Percentiles rank a stretch among this genome's conserved stretches.
Evolutionary conservation across 1,140 invertebrate genomes (phyloP).

Genomic region (Spodoptera litura): DNA sequence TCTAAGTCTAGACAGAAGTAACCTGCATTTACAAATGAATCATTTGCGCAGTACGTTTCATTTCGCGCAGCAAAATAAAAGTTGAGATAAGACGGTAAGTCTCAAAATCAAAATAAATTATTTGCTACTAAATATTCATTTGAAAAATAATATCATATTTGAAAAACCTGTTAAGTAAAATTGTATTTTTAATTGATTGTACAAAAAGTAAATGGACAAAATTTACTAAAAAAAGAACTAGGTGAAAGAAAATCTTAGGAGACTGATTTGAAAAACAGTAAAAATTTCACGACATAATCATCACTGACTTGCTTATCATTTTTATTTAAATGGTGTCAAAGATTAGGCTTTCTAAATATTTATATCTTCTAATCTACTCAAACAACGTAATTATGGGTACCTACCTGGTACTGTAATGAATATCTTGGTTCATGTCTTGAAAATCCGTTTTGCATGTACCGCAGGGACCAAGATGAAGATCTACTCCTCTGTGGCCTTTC

Average conservation of each 20-base stretch:
- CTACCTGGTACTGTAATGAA: slow-evolving; percentile 80
- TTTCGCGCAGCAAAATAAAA: slow-evolving; percentile 55
- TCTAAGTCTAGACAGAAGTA: neutral
- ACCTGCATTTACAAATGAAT: slow-evolving; percentile 37
- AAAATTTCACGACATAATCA: no score
- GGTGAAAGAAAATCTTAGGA: no score
- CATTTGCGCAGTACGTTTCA: slow-evolving; percentile 66
- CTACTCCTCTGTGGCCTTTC: slow-evolving; percentile 66
- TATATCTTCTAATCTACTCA: neutral
- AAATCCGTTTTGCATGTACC: slow-evolving; percentile 62
- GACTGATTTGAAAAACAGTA: no score
- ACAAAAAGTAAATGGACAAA: no score
- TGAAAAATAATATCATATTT: neutral
- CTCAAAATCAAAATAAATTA: no score
- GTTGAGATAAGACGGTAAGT: neutral
- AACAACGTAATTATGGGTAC: slow-evolving; percentile 51
- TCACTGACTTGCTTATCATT: slow-evolving; percentile 10
- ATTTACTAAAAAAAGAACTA: no score
- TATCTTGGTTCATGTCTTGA: slow-evolving; percentile 70
- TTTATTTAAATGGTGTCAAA: slow-evolving; percentile 11
- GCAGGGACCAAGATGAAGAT: slow-evolving; percentile 73
- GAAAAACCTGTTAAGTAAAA: neutral
- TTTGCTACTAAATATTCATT: neutral
- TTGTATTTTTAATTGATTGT: neutral
- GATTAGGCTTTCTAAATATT: slow-evolving; percentile 4